Evolutionary conservation across 2,113 vertebrate species (phyloP), one percentile per base, ranked within the genome.

Genomic region (Dicrurus megarhynchus): DNA sequence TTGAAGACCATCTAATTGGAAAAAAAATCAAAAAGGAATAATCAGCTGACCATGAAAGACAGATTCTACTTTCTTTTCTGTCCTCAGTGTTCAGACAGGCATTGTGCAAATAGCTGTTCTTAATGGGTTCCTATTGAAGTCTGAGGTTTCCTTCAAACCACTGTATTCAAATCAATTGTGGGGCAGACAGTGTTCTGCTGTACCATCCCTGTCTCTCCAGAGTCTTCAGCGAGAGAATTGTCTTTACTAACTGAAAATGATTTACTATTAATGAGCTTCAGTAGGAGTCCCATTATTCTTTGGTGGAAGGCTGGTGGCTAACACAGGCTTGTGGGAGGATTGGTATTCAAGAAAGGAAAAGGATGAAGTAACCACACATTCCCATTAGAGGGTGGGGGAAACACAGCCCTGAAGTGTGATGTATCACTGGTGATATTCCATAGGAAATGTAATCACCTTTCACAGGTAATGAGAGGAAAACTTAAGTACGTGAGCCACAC

Each of bases 401-500:
- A 32, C 32, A 27, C 30, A 50, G 46, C 60, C 63, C 63, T 78
- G 50, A 90, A 93, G 50, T 71, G 73, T 96, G 92, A 96, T 91
- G 49, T 83, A 94, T 96, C 73, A 61, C 76, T 61, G 70, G 90
- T 68, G 76, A 47, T 92, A 81, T 57, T 96, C 86, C 60, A 35
- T 55, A 84, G 84, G 87, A 95, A 96, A 84, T 95, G 90, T 82
- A 96, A 96, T 97, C 71, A 90, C 83, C 84, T 67, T 95, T 96
- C 92, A 79, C 3, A 41, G 68, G 78, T 91, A 95, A 95, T 65
- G 79, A 86, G 83, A 78, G 65, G 49, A 92, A 96, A 53, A 78
- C 78, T 74, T 57, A 86, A 93, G 79, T 71, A 37, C 0, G 0
- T 63, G 81, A 97, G 80, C 70, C 71, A 76, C 75, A 52, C 41